Conservation (phyloP, 2,888 invertebrate species). For the Acrobasis consociella region DNA sequence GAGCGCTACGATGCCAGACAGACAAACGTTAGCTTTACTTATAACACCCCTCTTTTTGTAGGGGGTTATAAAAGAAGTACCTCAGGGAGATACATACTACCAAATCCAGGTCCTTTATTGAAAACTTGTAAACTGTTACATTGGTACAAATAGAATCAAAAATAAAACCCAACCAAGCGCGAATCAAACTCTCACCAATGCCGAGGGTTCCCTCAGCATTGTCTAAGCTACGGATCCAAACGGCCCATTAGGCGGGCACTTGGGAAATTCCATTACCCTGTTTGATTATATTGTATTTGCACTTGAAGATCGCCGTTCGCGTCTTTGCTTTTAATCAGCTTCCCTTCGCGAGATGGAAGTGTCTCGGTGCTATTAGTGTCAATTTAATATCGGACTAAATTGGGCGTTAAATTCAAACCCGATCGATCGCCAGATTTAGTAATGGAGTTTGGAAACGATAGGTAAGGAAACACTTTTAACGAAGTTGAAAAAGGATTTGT, state of each 20-base stretch:
- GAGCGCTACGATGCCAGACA: too few relatives aligned
- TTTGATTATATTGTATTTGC: slow-evolving; percentile 61
- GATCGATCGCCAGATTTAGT: slow-evolving; percentile 15
- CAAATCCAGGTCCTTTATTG: too few relatives aligned
- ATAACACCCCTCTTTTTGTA: too few relatives aligned
- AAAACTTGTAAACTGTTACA: too few relatives aligned
- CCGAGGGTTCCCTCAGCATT: too few relatives aligned
- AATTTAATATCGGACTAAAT: slow-evolving; percentile 60
- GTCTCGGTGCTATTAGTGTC: slow-evolving; percentile 46
- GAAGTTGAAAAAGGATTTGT: too few relatives aligned
- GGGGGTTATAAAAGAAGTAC: too few relatives aligned
- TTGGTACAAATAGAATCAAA: too few relatives aligned
- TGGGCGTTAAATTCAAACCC: slow-evolving; percentile 47
- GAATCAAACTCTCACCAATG: slow-evolving; percentile 25
- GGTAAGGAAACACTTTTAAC: background rate
- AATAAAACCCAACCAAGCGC: slow-evolving; percentile 38
- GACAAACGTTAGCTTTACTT: too few relatives aligned
- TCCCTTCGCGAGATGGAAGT: slow-evolving; percentile 45
- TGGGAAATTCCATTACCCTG: slow-evolving; percentile 57
- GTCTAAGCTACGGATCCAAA: slow-evolving; percentile 30
- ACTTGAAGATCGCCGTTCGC: slow-evolving; percentile 40
- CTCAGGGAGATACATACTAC: too few relatives aligned
- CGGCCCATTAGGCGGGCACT: slow-evolving; percentile 58
- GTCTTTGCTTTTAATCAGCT: slow-evolving; percentile 58
- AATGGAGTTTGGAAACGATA: slow-evolving; percentile 6